A percentile compares a stretch with the other conserved stretches of the same genome.
Conservation (phyloP, 1,140 invertebrate genomes). For the Mercenaria mercenaria region DNA sequence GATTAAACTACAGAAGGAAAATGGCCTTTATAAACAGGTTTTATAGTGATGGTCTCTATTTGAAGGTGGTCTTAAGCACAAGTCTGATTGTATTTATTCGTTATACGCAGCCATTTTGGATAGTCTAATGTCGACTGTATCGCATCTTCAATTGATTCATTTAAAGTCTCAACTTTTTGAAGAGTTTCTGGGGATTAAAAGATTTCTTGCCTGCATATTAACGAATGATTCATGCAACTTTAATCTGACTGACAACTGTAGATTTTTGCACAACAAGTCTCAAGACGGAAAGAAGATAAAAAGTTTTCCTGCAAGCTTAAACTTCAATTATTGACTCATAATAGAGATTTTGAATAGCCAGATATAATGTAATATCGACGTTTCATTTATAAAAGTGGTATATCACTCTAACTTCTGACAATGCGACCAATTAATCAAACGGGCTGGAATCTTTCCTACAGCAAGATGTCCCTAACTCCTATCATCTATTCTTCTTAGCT, state of each 20-base stretch:
- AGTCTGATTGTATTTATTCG: too few species aligned
- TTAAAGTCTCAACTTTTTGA: too few species aligned
- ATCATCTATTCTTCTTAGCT: constrained; percentile 24
- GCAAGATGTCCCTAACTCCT: constrained; percentile 19
- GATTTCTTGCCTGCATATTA: constrained; percentile 15
- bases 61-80: too few species aligned
- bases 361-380: constrained; percentile 46
- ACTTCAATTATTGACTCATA: constrained; percentile 51
- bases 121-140: too few species aligned
- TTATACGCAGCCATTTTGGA: too few species aligned
- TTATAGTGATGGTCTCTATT: too few species aligned
- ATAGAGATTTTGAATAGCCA: constrained; percentile 30
- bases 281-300: too few species aligned
- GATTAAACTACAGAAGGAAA: too few species aligned
- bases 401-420: constrained; percentile 46
- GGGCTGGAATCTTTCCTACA: constrained; percentile 18
- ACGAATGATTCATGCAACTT: neutral
- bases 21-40: too few species aligned
- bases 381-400: constrained; percentile 48
- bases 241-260: constrained; percentile 33
- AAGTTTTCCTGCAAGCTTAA: neutral
- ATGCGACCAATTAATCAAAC: constrained; percentile 54
- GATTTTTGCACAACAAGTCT: too few species aligned
- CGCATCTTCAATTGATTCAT: too few species aligned
- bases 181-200: too few species aligned